Evolutionary conservation across 2,797 vertebrate genomes (phyloP), one percentile per base, ranked within the genome.

Genomic region (Acanthiza pusilla): DNA sequence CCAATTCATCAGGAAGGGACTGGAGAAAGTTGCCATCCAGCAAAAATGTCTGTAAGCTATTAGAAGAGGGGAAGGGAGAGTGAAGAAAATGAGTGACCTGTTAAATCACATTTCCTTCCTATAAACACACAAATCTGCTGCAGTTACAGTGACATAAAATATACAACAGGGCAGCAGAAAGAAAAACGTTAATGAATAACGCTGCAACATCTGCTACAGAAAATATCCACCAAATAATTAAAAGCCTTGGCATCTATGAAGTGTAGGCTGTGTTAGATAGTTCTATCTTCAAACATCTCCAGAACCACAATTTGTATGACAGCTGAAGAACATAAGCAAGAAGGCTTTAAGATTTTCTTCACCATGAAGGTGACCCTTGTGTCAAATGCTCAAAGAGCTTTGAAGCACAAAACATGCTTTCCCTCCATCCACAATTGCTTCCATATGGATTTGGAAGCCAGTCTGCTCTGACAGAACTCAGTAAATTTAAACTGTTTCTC

Each of bases 1-100:
- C 98, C 96, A 99, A 94, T 96, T 99, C 99, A 21, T 89, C 95
- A 74, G 99, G 99, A 89, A 99, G 98, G 53, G 98, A 98, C n/a
- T 97, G 98, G n/a, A 99, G 98, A 96, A 98, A 98, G 98, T 99
- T 99, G 72, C 99, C 99, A 78, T 99, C 99, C 96, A 99, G 96
- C 93, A 99, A 97, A 98, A 99, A 98, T 0, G 99, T 99, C 98
- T 99, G 99, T 96, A 99, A 98, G 94, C 99, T 99, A 96, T 95
- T 89, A 75, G 75, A 85, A 50, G 34, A 79, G 50, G 36, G 58
- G 12, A 79, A 85, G 16, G 18, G 62, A 93, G 75, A 94, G 78
- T 43, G 17, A 73, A 74, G 38, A 72, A 79, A 80, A 84, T 21
- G 58, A 94, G 55, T 82, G 58, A 96, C 84, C 27, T 55, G 60